Conservation (phyloP, 2,888 invertebrate genomes). For the Escarpia spicata region DNA sequence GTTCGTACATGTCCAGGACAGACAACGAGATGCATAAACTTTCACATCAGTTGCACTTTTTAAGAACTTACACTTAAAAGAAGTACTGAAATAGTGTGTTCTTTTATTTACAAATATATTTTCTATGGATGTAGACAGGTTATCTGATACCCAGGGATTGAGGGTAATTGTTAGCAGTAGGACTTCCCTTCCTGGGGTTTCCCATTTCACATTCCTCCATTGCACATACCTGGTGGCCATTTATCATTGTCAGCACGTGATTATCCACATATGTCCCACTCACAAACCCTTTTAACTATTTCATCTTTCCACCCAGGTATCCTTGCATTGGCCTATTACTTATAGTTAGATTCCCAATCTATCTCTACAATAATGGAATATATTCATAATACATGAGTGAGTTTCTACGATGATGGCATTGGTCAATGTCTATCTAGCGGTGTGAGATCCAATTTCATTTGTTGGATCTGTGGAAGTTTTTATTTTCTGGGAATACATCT, state of each 20-base stretch:
- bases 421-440: background rate
- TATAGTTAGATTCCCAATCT: background rate
- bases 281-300: background rate
- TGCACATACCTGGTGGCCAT: background rate
- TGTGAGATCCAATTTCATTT: background rate
- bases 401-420: background rate
- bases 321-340: background rate
- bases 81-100: background rate
- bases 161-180: background rate
- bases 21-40: background rate
- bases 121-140: background rate
- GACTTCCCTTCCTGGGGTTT: background rate
- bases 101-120: background rate
- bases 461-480: background rate
- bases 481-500: background rate
- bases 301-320: background rate
- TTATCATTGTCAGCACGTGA: background rate
- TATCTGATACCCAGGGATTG: background rate
- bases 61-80: background rate
- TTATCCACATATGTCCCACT: background rate
- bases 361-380: background rate
- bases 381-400: background rate
- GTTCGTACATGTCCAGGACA: background rate
- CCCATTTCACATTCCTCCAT: conserved; percentile 1
- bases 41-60: background rate